These are phyloP conservation scores for Nymphalis c-album DNA, from an alignment of 2,888 invertebrate genomes.

Conservation along the genomic window DNA sequence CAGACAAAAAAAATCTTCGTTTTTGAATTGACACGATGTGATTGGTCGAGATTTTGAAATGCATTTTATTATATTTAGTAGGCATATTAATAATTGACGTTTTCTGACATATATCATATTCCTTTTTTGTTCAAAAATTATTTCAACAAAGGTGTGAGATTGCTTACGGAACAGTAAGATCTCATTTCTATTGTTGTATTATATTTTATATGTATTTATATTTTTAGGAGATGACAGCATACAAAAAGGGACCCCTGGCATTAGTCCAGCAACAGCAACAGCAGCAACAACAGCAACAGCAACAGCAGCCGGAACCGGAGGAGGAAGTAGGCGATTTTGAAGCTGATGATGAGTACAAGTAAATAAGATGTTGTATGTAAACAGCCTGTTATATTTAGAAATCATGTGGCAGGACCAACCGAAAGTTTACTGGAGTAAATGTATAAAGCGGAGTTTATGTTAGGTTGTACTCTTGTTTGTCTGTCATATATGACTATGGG, in stretches of 20 bases:
- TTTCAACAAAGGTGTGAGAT: too few species aligned
- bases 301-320: slow-evolving; percentile 76
- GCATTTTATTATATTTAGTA: too few species aligned
- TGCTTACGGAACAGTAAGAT: too few species aligned
- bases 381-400: background rate
- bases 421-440: background rate
- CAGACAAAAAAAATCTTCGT: too few species aligned
- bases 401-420: slow-evolving; percentile 4
- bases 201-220: background rate
- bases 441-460: background rate
- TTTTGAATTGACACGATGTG: too few species aligned
- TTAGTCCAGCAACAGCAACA: slow-evolving; percentile 61
- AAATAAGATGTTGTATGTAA: slow-evolving; percentile 41
- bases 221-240: slow-evolving; percentile 91
- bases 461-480: background rate
- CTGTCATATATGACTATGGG: background rate
- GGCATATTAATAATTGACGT: too few species aligned
- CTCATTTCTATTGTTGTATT: too few species aligned
- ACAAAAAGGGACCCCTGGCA: slow-evolving; percentile 86
- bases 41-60: too few species aligned
- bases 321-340: slow-evolving; percentile 84
- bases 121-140: too few species aligned
- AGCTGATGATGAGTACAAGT: slow-evolving; percentile 84
- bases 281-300: slow-evolving; percentile 66
- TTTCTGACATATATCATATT: too few species aligned